Base-by-base conservation (phyloP, 2,797 vertebrate species). In the Aplochiton taeniatus region DNA sequence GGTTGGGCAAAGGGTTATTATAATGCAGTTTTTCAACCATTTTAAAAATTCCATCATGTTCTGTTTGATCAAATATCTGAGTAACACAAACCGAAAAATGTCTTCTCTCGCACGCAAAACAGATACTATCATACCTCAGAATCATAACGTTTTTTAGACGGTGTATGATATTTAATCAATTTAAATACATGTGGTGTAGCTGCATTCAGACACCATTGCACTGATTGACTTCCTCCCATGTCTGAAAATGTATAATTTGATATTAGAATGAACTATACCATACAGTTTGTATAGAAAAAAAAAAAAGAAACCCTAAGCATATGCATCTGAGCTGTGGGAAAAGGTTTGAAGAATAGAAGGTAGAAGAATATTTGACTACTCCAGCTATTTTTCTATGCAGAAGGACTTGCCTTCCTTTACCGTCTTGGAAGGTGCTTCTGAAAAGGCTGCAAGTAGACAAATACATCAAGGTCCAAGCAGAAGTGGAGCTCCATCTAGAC, bases 401-500 rank as follows among this genome's bases (percentile, higher is more conserved):
- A 47, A 72, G 78, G 80, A 73, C 79, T 81, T 69, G 73, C 79
- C 82, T 72, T 85, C 75, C 64, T 88, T 87, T 79, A 85, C 69
- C 82, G 78, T 8, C 75, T 79, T 4, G 0, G 67, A 58, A 14
- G 11, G 75, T 75, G 79, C 46, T 72, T 68, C 74, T 66, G 77
- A 76, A 73, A 72, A 70, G 13, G 41, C 61, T 58, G 73, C 59
- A 59, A 68, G 66, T 31, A 57, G 49, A 79, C 58, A 71, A 65
- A 79, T 62, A 79, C 63, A 79, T 63, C 58, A 59, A 81, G 31
- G 83, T 82, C 84, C 61, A 80, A 79, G 73, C 75, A n/a, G n/a
- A n/a, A 64, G 65, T 78, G 49, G 43, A 61, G 74, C 63, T n/a
- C n/a, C 57, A 57, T 17, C 84, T 94, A 99, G 69, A 99, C 93